A percentile compares a stretch with the other conserved stretches of the same genome.
These are phyloP conservation scores for Bos javanicus DNA, from an alignment of 2,113 vertebrate species.

Conservation along the genomic window DNA sequence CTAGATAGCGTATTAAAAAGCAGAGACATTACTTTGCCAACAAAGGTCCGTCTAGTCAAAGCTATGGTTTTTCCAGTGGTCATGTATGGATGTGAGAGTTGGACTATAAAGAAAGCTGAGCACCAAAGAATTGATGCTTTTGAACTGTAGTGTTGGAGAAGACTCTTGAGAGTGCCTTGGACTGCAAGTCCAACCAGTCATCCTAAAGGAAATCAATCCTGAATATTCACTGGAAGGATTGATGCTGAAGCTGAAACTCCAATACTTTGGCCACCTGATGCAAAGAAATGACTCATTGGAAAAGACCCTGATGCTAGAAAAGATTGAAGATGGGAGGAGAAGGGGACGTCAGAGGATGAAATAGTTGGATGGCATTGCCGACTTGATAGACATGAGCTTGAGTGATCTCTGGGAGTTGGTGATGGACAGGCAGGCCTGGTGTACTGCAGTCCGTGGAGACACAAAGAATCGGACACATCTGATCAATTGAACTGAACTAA, in stretches of 20 bases:
- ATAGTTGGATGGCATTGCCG: neutral
- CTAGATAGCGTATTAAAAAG: neutral
- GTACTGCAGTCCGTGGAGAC: neutral
- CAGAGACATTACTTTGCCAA: neutral
- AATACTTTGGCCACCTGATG: neutral
- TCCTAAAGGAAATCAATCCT: neutral
- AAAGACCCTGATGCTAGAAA: neutral
- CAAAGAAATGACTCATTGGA: neutral
- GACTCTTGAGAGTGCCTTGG: neutral
- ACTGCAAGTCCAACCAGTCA: neutral
- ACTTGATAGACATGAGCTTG: neutral
- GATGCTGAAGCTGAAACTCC: neutral
- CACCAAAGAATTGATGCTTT: fast-evolving
- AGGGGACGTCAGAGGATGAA: neutral
- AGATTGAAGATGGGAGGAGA: neutral
- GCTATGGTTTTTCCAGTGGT: neutral
- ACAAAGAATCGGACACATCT: neutral
- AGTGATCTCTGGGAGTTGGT: neutral
- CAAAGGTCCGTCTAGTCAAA: neutral
- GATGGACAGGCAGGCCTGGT: neutral
- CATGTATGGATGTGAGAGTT: neutral
- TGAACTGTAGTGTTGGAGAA: neutral
- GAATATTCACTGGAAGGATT: neutral
- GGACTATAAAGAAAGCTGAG: neutral
- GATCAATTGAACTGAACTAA: neutral